Base-by-base conservation (phyloP, 2,888 invertebrate species). In the Morpho achilles region DNA sequence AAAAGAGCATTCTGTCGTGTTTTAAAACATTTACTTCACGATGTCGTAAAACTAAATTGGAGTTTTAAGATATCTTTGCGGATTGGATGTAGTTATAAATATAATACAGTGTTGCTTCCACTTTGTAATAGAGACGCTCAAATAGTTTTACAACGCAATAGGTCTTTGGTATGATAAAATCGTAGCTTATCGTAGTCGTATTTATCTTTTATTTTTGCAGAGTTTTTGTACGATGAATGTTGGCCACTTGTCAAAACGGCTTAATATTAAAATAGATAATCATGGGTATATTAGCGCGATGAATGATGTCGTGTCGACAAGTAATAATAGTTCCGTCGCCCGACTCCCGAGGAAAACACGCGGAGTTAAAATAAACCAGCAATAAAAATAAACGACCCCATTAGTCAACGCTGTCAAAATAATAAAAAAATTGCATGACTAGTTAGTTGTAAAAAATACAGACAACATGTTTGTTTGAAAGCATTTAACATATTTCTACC, bases 371-470 rank as follows among this genome's bases (percentile, higher is more conserved):
- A 87, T 85, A 86, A 83, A 84, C 79, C 77, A 78, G 79, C 79
- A 80, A 86, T 87, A 85, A 87, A 88, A 87, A 87, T 89, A 89
- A 89, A 88, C 84, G 85, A 78, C 74, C 77, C 78, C 84, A 88
- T 88, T 87, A 86, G 82, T 89, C 87, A 88, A 81, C 84, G 76
- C 72, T 87, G 89, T 88, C 88, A 87, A 86, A 89, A 88, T 85
- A 87, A 82, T 81, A 60, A 54, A 51, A 42, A 56, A 56, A 44
- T 56, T 53, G 51, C 51, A 47, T 52, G 57, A 61, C 55, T 55
- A 57, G 32, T 55, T 47, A 57, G 32, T 55, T 47, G 45, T 54
- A 58, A 52, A 51, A 53, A 54, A 82, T 79, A 76, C 72, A 64
- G 66, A 52, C 48, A 41, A 53, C 48, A 53, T 44, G 53, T 44